Evolutionary conservation across 2,113 vertebrate genomes (phyloP), one percentile per base, ranked within the genome.

Genomic region (Hemichromis elongatus): DNA sequence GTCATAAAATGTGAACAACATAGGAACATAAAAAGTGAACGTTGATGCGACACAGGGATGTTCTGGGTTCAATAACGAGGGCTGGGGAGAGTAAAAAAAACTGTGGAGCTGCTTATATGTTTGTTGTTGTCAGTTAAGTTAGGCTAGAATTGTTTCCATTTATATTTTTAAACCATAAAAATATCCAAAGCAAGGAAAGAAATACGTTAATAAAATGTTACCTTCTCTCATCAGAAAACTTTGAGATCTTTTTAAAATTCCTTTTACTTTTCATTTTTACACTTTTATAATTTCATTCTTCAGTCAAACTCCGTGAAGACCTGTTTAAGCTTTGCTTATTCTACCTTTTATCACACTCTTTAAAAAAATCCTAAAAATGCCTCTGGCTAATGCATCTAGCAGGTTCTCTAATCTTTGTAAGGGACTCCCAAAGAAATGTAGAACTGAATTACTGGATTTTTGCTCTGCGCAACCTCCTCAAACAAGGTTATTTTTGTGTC

Each of bases 241-340:
- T 7, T 0, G 2, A 18, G 2, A 18, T 28, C 24, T 26, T 11
- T 70, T 28, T 2, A 28, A 28, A 47, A 47, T 73, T 18, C 5
- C 1, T 28, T 47, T 26, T 42, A 42, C n/a, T 18, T 57, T 9
- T 28, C 0, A 5, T 3, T 28, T 28, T 57, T 57, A 57, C 56
- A 0, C n/a, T n/a, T 33, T 61, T 7, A n/a, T 18, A 45, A 28
- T 73, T 28, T 73, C 14, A 4, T 19, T 47, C 61, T 16, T 68
- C 2, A 68, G n/a, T 68, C 45, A 19, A 47, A 73, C 13, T 10
- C 68, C 5, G 24, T 6, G 0, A 28, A 73, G 14, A 11, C 42
- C 40, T 0, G 40, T 47, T 47, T 2, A 28, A 0, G 0, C 5
- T 47, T 11, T 73, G 24, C 24, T 75, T 30, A 50, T 30, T 2